A percentile compares a stretch with the other conserved stretches of the same genome.
Conservation (phyloP, 2,797 vertebrate genomes). For the Triplophysa yarkandensis region DNA sequence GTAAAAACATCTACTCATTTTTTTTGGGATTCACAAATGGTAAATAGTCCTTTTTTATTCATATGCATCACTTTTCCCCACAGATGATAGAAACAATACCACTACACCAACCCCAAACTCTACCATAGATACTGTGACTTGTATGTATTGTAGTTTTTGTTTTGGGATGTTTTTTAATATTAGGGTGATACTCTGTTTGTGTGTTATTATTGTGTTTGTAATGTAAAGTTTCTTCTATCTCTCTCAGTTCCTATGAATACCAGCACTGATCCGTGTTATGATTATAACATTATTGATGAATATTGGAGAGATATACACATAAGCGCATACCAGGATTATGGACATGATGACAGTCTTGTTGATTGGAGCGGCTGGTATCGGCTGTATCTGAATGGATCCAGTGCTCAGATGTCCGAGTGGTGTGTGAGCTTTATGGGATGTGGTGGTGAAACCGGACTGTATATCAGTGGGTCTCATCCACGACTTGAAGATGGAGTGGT, state of each 20-base stretch:
- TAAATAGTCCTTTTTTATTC: no score
- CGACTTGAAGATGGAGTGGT: constrained; percentile 16
- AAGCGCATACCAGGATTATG: accelerated
- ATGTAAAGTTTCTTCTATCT: neutral
- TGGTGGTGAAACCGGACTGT: constrained; percentile 20
- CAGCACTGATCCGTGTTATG: constrained; percentile 25
- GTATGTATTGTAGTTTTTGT: no score
- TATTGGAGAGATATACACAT: neutral
- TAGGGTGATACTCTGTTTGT: no score
- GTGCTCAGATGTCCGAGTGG: constrained; percentile 43
- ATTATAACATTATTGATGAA: constrained; percentile 5
- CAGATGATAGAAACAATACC: no score
- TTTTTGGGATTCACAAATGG: no score
- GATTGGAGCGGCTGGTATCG: constrained; percentile 43
- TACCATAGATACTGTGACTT: no score
- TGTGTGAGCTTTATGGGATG: neutral
- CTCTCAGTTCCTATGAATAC: neutral
- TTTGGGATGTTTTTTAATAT: no score
- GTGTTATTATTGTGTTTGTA: no score
- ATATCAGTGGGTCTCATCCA: constrained; percentile 29
- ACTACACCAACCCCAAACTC: no score
- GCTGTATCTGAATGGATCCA: constrained; percentile 24
- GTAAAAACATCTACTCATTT: neutral
- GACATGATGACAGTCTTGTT: neutral
- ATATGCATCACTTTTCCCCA: no score